These are phyloP conservation scores for Pseudorhombus dupliciocellatus DNA, from an alignment of 2,113 vertebrate species.

Conservation along the genomic window DNA sequence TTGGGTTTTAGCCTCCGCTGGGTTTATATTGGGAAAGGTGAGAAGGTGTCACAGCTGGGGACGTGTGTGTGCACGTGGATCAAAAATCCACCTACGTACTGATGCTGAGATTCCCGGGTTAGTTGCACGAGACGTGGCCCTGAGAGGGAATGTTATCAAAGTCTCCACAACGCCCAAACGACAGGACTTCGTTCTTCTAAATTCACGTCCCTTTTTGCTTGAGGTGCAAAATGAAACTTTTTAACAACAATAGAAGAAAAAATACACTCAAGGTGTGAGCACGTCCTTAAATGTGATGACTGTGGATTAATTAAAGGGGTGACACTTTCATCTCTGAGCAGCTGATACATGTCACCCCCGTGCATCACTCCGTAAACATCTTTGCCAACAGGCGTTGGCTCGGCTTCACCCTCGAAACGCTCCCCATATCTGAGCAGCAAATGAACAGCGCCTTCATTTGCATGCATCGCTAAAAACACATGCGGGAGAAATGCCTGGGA, in stretches of 20 bases:
- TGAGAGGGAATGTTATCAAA: no score
- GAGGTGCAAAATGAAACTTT: conserved; percentile 17
- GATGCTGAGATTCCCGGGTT: no score
- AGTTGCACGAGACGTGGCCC: no score
- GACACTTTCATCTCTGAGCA: conserved; percentile 29
- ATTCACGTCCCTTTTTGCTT: background rate
- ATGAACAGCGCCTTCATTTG: conserved; percentile 86
- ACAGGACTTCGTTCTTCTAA: no score
- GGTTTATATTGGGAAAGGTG: conserved; percentile 39
- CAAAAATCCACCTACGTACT: no score
- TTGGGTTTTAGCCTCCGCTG: conserved; percentile 14
- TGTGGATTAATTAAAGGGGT: conserved; percentile 36
- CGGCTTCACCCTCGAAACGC: conserved; percentile 29
- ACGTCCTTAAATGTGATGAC: conserved; percentile 20
- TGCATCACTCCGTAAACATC: conserved; percentile 18
- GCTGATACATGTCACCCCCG: conserved; percentile 34
- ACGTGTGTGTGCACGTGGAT: conserved; percentile 85
- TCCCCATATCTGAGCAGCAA: conserved; percentile 82
- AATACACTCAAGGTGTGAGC: conserved; percentile 29
- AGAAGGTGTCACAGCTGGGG: conserved; percentile 75
- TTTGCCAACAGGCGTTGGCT: background rate
- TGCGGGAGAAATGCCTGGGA: conserved; percentile 77
- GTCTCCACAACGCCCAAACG: no score
- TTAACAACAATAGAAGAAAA: background rate
- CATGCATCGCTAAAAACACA: conserved; percentile 86